Conservation (phyloP, 2,113 vertebrate species). For the Ahaetulla prasina region DNA sequence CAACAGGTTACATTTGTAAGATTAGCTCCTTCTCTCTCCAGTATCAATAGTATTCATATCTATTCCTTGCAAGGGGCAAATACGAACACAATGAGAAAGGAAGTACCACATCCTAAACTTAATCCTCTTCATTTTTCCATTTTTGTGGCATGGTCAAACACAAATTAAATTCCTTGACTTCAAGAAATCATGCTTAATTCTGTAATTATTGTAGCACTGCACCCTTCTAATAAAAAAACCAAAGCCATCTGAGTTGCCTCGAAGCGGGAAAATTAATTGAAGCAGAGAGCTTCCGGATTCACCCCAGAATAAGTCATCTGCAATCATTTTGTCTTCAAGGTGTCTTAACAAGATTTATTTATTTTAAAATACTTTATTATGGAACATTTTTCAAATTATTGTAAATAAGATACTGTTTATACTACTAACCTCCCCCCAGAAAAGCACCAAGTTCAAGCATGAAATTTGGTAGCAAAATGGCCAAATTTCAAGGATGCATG, state of each 20-base stretch:
- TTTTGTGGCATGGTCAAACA: not conserved
- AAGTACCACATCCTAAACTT: not conserved
- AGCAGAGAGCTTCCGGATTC: not conserved
- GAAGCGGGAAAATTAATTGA: not conserved
- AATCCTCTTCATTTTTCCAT: not conserved
- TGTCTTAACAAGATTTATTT: not conserved
- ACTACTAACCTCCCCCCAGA: not conserved
- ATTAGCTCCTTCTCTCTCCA: not conserved
- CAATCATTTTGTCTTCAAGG: not conserved
- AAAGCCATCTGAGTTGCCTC: not conserved
- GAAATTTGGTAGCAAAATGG: not conserved
- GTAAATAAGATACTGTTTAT: not conserved
- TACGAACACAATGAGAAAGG: not conserved
- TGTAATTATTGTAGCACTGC: not conserved
- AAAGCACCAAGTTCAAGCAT: not conserved
- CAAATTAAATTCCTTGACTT: not conserved
- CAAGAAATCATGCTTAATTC: not conserved
- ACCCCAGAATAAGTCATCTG: not conserved
- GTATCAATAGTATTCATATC: not conserved
- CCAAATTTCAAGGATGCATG: not conserved
- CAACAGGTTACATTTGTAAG: conserved; percentile 8
- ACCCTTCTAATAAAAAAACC: not conserved
- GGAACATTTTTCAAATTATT: not conserved
- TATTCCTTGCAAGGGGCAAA: not conserved
- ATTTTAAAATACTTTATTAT: not conserved